A percentile compares a stretch with the other conserved stretches of the same genome.
Conservation (phyloP, 1,140 invertebrate species). For the Chironomus striatipennis region DNA sequence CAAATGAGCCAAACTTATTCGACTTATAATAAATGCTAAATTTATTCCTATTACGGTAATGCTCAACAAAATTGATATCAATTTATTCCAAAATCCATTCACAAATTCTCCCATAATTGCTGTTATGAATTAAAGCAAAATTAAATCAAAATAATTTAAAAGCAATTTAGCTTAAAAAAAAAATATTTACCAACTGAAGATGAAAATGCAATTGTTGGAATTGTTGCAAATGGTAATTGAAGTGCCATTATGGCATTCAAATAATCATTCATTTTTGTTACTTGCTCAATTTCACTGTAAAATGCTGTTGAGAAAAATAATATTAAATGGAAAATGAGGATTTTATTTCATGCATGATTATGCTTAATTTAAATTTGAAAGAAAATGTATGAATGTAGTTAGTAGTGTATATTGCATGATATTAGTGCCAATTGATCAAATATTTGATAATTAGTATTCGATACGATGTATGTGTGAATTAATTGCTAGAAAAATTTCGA, state of each 20-base stretch:
- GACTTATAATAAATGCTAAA: slow-evolving; percentile 66
- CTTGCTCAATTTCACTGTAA: slow-evolving; percentile 60
- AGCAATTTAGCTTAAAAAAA: too few species aligned
- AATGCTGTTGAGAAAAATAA: slow-evolving; percentile 48
- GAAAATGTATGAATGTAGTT: too few species aligned
- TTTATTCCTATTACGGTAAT: slow-evolving; percentile 71
- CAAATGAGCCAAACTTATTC: slow-evolving; percentile 46
- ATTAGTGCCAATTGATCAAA: too few species aligned
- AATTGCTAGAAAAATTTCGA: too few species aligned
- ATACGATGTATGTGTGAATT: too few species aligned
- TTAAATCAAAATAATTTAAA: too few species aligned
- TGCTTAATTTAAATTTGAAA: too few species aligned
- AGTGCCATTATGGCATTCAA: slow-evolving; percentile 84
- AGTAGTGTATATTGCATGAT: too few species aligned
- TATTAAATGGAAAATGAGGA: slow-evolving; percentile 32
- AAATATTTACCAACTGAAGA: slow-evolving; percentile 48
- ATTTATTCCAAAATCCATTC: slow-evolving; percentile 63
- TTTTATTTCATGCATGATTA: not conserved
- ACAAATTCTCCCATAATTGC: slow-evolving; percentile 77
- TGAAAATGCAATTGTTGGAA: slow-evolving; percentile 84
- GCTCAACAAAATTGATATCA: slow-evolving; percentile 57
- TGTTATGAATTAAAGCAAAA: too few species aligned
- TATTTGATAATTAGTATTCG: too few species aligned
- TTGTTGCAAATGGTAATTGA: slow-evolving; percentile 72
- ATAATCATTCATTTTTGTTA: slow-evolving; percentile 82